Percentiles rank a stretch among this genome's conserved stretches.
phyloP scores from a whole-genome alignment of 2,888 invertebrate genomes.

The Cylloceria caligata region DNA sequence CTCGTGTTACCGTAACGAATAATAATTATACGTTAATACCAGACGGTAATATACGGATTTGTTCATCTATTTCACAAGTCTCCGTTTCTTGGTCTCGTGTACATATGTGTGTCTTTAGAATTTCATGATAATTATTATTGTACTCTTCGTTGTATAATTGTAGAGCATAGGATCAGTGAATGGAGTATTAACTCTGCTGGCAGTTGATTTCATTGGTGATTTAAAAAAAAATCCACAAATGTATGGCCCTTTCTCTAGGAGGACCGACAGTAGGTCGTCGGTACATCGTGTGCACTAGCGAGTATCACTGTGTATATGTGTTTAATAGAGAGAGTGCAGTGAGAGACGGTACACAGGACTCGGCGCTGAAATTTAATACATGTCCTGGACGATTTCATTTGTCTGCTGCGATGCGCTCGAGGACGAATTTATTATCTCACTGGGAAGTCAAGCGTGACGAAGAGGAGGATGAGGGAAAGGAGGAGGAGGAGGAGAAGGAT shows the following conservation, averaged over 20 bases:
- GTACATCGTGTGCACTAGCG: conserved; percentile 1
- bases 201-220: conserved; percentile 11
- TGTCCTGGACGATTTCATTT: conserved; percentile 62
- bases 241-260: conserved; percentile 21
- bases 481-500: conserved; percentile 10
- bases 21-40: conserved; percentile 32
- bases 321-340: conserved; percentile 46
- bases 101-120: conserved; percentile 18
- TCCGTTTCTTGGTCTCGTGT: background rate
- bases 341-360: conserved; percentile 33
- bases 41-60: conserved; percentile 28
- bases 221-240: background rate
- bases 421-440: conserved; percentile 62
- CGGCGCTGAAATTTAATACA: conserved; percentile 60
- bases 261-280: conserved; percentile 55
- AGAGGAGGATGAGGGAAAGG: conserved; percentile 11
- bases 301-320: conserved; percentile 13
- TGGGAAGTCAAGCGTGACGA: conserved; percentile 57
- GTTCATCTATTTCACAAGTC: conserved; percentile 1
- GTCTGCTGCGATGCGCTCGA: conserved; percentile 45
- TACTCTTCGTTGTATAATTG: conserved; percentile 46
- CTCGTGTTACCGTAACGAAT: conserved; percentile 19
- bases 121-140: conserved; percentile 50
- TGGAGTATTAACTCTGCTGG: conserved; percentile 45
- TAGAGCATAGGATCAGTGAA: conserved; percentile 32